Evolutionary conservation across 2,888 invertebrate species (phyloP), one percentile per base, ranked within the genome.

Genomic region (Temnothorax rugatulus): DNA sequence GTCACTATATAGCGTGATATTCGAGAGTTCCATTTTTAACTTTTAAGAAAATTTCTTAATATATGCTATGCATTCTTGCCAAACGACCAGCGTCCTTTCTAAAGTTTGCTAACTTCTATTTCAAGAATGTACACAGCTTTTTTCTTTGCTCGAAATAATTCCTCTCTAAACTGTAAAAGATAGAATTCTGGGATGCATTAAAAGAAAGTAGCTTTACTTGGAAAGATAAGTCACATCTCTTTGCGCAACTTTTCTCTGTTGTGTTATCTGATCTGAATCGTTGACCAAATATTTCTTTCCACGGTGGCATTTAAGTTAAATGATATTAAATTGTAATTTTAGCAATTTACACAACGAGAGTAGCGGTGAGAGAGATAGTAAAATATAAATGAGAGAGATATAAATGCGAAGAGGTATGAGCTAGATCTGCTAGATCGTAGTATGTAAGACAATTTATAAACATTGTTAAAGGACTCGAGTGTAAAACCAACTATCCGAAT

Each of bases 151-250:
- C 13, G 18, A 11, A 54, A 74, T 75, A 75, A 75, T 59, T 59
- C 21, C 41, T 59, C 41, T 47, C 57, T 77, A 77, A 77, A 68
- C 15, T 77, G 18, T 74, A 34, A 44, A 44, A 34, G 47, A 50
- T 47, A 74, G 47, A 59, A 79, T 74, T 59, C 57, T 13, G 38
- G 25, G 25, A 74, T 38, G 25, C 76, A 81, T 59, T 75, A 81
- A 75, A 81, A 75, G 79, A 79, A 79, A 74, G 44, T 74, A 74
- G 59, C 44, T 79, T 59, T 57, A 74, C 74, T 50, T 18, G 57
- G 25, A 34, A 25, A 81, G 79, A 81, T 81, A 81, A 81, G 79
- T 47, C 79, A 81, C 79, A 59, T 81, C 34, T 81, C 75, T 81
- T 81, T 81, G 18, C 76, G 38, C 76, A 75, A 79, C 47, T 74